Percentiles rank a stretch among this genome's conserved stretches.
phyloP scores from a whole-genome alignment of 2,113 vertebrate species.

The Chaenocephalus aceratus region DNA sequence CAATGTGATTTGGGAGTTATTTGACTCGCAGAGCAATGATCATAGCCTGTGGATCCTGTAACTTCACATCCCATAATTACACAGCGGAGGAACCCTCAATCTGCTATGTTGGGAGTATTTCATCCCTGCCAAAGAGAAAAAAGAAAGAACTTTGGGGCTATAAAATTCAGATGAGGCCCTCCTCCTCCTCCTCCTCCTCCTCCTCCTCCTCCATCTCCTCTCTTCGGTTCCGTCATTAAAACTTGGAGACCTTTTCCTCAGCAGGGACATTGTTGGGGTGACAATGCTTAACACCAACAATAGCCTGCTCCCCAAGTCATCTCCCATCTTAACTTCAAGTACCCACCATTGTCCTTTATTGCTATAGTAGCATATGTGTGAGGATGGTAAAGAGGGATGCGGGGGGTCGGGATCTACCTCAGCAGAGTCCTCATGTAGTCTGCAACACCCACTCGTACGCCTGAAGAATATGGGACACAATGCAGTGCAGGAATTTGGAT shows the following conservation, averaged over 20 bases:
- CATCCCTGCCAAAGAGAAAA: slow-evolving; percentile 42
- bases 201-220: slow-evolving; percentile 6
- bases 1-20: slow-evolving; percentile 8
- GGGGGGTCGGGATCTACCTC: slow-evolving; percentile 26
- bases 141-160: slow-evolving; percentile 30
- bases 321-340: slow-evolving; percentile 77
- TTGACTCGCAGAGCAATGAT: slow-evolving; percentile 36
- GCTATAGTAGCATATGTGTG: slow-evolving; percentile 75
- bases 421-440: slow-evolving; percentile 61
- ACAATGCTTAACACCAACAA: slow-evolving; percentile 81
- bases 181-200: not conserved
- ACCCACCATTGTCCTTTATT: slow-evolving; percentile 69
- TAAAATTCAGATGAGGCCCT: slow-evolving; percentile 57
- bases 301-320: slow-evolving; percentile 62
- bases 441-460: slow-evolving; percentile 61
- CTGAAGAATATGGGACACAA: slow-evolving; percentile 30
- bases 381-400: slow-evolving; percentile 46
- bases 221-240: slow-evolving; percentile 31
- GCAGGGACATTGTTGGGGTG: slow-evolving; percentile 40
- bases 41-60: slow-evolving; percentile 40
- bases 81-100: slow-evolving; percentile 46
- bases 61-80: slow-evolving; percentile 52
- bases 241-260: slow-evolving; percentile 35
- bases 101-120: slow-evolving; percentile 60
- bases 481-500: slow-evolving; percentile 67